phyloP scores from a whole-genome alignment of 2,888 invertebrate species.

The Spicauda simplicius region DNA sequence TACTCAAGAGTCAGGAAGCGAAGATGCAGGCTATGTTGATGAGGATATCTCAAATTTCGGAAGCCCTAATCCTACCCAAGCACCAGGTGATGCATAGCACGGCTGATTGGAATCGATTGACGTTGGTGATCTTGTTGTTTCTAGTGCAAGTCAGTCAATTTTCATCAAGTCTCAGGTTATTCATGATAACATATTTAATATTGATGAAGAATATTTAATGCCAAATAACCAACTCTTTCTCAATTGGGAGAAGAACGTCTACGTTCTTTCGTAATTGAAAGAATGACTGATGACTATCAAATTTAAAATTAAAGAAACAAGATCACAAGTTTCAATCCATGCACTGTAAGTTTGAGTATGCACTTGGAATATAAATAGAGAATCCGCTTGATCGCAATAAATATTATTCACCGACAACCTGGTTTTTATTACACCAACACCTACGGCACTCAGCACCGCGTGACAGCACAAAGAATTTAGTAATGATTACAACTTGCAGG shows the following conservation, averaged over 20 bases:
- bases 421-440: constrained; percentile 84
- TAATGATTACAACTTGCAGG: constrained; percentile 79
- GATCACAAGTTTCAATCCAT: constrained; percentile 71
- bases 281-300: constrained; percentile 40
- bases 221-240: constrained; percentile 25
- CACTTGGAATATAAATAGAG: constrained; percentile 65
- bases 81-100: constrained; percentile 80
- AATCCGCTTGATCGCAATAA: constrained; percentile 79
- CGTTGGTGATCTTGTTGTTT: constrained; percentile 72
- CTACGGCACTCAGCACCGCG: constrained; percentile 65
- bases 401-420: constrained; percentile 76
- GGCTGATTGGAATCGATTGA: constrained; percentile 67
- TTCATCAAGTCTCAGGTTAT: constrained; percentile 38
- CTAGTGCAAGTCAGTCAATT: constrained; percentile 37
- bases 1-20: constrained; percentile 46
- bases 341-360: constrained; percentile 61
- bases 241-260: constrained; percentile 29
- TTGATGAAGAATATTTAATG: constrained; percentile 29
- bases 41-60: constrained; percentile 64
- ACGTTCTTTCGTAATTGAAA: constrained; percentile 42
- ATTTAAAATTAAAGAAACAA: constrained; percentile 52
- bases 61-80: constrained; percentile 66
- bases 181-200: constrained; percentile 25
- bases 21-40: constrained; percentile 62
- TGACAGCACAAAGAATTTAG: constrained; percentile 68